Base-by-base conservation (phyloP, 2,797 vertebrate species). In the Oreochromis mossambicus region DNA sequence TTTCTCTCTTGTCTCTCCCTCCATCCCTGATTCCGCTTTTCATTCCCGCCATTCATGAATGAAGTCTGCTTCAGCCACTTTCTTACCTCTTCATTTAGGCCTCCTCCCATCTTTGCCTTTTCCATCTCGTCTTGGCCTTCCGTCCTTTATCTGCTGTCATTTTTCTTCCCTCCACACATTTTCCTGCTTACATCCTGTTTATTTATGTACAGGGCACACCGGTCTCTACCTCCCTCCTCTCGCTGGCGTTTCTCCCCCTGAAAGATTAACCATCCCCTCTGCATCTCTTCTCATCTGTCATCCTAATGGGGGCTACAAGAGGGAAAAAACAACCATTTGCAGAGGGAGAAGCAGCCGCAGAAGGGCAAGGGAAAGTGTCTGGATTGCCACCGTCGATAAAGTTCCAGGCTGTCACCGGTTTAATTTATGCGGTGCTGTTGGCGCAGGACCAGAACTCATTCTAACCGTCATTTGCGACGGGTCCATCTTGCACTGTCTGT, bases 221-320 rank as follows among this genome's bases (percentile, higher is more conserved):
- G 48, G 83, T 83, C 83, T 75, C 81, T 51, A 32, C 77, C 85
- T 21, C 83, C 79, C 80, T 26, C 81, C 75, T 70, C 85, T 80
- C 54, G 19, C 81, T 68, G 80, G 51, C 92, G 87, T 86, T 84
- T 88, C 87, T 91, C 84, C 81, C 81, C 77, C 81, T 92, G 91
- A 94, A 94, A 95, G 90, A 95, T 94, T 89, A 94, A 93, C 91
- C 92, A 91, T 94, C 92, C 87, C 87, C 89, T 93, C 89, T 88
- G 89, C 93, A 93, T 93, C 89, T 93, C 90, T 21, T 89, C 92
- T 95, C 94, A 95, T 96, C 92, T 92, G 91, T 95, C 95, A 95
- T 95, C 94, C 87, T 95, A 95, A 96, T 94, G 91, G 92, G 84
- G 86, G 89, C 93, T 91, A 90, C 88, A 86, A 80, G 78, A 81